These are phyloP conservation scores for Ardeotis arabs DNA, from an alignment of 2,113 vertebrate species.

Conservation along the genomic window DNA sequence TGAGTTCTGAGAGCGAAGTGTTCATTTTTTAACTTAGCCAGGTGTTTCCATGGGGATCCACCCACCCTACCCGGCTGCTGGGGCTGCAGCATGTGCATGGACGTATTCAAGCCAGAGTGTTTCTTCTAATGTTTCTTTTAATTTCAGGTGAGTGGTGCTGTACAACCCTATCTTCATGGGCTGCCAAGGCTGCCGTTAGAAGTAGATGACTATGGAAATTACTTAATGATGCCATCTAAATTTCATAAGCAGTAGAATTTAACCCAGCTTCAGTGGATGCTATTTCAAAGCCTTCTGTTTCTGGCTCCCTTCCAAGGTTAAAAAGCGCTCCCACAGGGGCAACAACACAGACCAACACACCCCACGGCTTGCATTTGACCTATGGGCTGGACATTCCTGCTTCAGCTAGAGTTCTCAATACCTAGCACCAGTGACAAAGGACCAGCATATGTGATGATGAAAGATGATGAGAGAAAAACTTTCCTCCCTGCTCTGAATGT, in stretches of 20 bases:
- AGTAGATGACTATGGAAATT: not conserved
- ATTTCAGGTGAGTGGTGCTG: not conserved
- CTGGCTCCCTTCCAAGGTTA: not conserved
- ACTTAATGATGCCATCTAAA: not conserved
- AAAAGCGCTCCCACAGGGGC: not conserved
- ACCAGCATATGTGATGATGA: not conserved
- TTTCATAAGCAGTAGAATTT: not conserved
- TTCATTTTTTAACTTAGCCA: not conserved
- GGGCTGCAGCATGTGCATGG: not conserved
- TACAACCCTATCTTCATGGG: not conserved
- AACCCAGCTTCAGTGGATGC: not conserved
- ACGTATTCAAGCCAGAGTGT: not conserved
- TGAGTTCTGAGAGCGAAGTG: not conserved
- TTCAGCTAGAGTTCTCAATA: not conserved
- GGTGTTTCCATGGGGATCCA: not conserved
- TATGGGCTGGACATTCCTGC: not conserved
- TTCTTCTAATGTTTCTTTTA: not conserved
- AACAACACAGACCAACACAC: not conserved
- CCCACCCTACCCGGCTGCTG: not conserved
- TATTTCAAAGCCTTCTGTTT: not conserved
- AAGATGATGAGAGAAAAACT: not conserved
- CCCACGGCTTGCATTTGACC: accelerated
- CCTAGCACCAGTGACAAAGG: not conserved
- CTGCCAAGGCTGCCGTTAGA: not conserved
- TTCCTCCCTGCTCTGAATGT: not conserved